A percentile compares a stretch with the other conserved stretches of the same genome.
These are phyloP conservation scores for Pangasius macronema DNA, from an alignment of 2,797 vertebrate species.

Conservation along the genomic window DNA sequence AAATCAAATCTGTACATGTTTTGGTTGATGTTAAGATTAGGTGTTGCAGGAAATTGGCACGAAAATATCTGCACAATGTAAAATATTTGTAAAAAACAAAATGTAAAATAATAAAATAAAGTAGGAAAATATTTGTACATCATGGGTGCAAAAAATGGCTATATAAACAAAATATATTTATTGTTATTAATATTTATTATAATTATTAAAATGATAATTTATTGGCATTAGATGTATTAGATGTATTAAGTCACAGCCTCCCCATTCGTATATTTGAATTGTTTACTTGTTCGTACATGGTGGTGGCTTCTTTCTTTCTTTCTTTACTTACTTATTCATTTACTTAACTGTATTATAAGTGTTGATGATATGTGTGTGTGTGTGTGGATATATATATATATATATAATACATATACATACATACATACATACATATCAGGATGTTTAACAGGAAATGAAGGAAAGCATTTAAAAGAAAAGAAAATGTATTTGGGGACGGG, in stretches of 20 bases:
- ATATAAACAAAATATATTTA: background rate
- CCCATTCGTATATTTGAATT: background rate
- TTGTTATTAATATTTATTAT: background rate
- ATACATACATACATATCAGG: background rate
- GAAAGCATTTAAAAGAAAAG: background rate
- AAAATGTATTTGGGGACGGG: background rate
- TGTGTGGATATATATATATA: no score
- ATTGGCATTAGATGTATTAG: background rate
- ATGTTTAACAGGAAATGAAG: background rate
- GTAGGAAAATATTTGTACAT: background rate
- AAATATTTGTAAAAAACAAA: background rate
- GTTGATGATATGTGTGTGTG: background rate
- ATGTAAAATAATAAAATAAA: background rate
- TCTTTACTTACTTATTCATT: background rate
- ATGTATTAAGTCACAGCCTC: background rate
- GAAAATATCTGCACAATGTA: background rate
- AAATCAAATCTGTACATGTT: constrained; percentile 16
- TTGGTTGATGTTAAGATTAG: background rate
- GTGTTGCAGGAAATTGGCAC: background rate
- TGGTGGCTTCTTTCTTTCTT: background rate
- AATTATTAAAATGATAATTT: background rate
- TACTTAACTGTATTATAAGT: background rate
- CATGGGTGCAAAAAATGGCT: background rate
- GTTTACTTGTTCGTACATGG: background rate
- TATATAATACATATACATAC: no score